Conservation (phyloP, 1,140 invertebrate genomes). For the Agrypnia vestita region DNA sequence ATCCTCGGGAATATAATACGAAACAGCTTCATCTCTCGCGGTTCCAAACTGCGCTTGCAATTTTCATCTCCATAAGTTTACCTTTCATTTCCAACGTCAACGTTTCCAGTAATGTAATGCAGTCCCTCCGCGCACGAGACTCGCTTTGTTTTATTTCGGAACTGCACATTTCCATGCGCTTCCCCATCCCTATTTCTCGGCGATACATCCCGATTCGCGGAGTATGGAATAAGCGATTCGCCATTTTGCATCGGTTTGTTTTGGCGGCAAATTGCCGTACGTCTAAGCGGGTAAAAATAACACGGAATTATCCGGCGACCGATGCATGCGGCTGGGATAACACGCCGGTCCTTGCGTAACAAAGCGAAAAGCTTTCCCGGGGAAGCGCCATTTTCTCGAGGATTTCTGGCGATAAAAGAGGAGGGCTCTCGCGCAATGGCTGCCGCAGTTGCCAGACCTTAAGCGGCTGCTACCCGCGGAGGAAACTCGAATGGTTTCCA, state of each 20-base stretch:
- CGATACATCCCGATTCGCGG: neutral
- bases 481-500: neutral
- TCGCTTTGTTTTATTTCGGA: constrained; percentile 3
- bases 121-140: constrained; percentile 1
- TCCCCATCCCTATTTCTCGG: constrained; percentile 10
- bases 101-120: constrained; percentile 27
- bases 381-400: constrained; percentile 16
- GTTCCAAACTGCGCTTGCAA: neutral
- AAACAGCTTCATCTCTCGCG: neutral
- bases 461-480: neutral
- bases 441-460: constrained; percentile 13
- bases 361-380: constrained; percentile 11
- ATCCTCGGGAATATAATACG: neutral
- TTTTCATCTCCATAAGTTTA: constrained; percentile 28
- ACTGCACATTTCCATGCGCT: neutral
- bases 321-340: constrained; percentile 19
- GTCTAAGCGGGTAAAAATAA: constrained; percentile 37
- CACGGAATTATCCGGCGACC: constrained; percentile 14
- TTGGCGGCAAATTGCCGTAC: constrained; percentile 9
- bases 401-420: constrained; percentile 13
- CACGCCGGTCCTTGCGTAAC: constrained; percentile 9
- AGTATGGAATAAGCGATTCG: neutral
- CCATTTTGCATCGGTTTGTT: neutral
- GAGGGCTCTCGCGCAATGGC: neutral
- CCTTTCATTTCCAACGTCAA: constrained; percentile 32